Evolutionary conservation across 2,797 vertebrate species (phyloP), one percentile per base, ranked within the genome.

Genomic region (Triplophysa bombifrons): DNA sequence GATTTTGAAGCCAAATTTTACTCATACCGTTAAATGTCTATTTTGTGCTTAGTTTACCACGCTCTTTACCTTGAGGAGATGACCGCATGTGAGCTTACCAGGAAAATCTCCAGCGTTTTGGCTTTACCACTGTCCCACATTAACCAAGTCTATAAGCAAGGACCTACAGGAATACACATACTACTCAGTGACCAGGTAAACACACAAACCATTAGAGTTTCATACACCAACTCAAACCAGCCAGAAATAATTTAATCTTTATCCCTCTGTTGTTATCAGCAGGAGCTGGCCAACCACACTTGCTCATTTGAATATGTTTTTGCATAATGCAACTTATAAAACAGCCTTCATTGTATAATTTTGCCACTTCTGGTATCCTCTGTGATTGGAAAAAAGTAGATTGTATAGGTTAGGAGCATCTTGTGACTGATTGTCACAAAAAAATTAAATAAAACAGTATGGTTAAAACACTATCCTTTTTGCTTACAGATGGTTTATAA

Each of bases 401-500:
- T 34, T 19, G 6, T 70, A 30, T 50, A 3, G 17, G 38, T 41
- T 14, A 22, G 14, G 20, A 41, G 41, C 30, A 44, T 19, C 30
- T 53, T 55, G 44, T 44, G 61, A 55, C 20, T 44, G 48, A 41
- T 74, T 38, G 38, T 41, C 38, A 41, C 38, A 41, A 10, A 41
- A 41, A 41, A 9, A 10, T 2, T 2, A 10, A 41, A 11, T 41
- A 41, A 41, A 41, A 41, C 41, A 0, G 9, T 41, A 41, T 2
- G 2, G 41, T 27, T 27, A 27, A 27, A 27, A 41, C 9, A 41
- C 41, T 11, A 41, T 41, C 9, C 2, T 41, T 22, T 19, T 88
- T 25, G 72, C 79, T 83, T 91, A 87, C 90, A 99, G 97, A 96
- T 98, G 96, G 94, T 99, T 78, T 95, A 96, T 87, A 97, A 96